Evolutionary conservation across 2,113 vertebrate genomes (phyloP).

Genomic region (Ornithorhynchus anatinus): DNA sequence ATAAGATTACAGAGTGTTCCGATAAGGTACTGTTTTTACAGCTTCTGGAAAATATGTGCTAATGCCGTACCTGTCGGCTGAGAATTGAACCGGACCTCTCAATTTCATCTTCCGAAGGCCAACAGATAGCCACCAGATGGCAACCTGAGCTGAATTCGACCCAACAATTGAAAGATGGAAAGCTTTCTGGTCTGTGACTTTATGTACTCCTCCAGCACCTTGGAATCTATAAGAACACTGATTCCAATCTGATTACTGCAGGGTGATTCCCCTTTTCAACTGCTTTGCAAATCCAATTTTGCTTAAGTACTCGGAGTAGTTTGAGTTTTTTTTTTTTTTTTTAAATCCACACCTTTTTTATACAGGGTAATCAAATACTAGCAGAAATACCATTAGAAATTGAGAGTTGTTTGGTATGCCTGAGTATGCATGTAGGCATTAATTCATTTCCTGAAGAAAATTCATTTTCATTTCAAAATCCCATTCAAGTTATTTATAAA

Average conservation of each 20-base stretch:
- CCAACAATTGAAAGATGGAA: neutral
- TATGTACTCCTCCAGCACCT: neutral
- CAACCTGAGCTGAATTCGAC: neutral
- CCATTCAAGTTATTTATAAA: conserved; percentile 56
- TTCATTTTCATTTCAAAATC: conserved; percentile 47
- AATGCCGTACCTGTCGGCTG: conserved; percentile 28
- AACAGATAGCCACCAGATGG: conserved; percentile 31
- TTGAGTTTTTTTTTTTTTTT: too few species aligned
- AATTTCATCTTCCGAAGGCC: conserved; percentile 35
- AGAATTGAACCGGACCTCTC: conserved; percentile 26
- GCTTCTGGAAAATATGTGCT: conserved; percentile 22
- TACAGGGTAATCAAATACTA: conserved; percentile 27
- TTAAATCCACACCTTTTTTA: neutral
- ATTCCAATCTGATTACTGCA: neutral
- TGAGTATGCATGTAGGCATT: conserved; percentile 14
- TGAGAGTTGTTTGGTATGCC: conserved; percentile 18
- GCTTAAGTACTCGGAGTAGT: too few species aligned
- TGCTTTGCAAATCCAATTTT: neutral
- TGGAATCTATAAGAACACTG: neutral
- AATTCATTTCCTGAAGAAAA: conserved; percentile 57
- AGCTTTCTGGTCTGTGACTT: neutral
- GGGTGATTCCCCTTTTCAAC: neutral
- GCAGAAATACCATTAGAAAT: conserved; percentile 14
- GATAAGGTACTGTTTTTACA: conserved; percentile 18
- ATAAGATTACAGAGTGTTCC: conserved; percentile 15